Percentiles rank a stretch among this genome's conserved stretches.
These are phyloP conservation scores for Tauraco erythrolophus DNA, from an alignment of 2,113 vertebrate genomes.

Conservation along the genomic window DNA sequence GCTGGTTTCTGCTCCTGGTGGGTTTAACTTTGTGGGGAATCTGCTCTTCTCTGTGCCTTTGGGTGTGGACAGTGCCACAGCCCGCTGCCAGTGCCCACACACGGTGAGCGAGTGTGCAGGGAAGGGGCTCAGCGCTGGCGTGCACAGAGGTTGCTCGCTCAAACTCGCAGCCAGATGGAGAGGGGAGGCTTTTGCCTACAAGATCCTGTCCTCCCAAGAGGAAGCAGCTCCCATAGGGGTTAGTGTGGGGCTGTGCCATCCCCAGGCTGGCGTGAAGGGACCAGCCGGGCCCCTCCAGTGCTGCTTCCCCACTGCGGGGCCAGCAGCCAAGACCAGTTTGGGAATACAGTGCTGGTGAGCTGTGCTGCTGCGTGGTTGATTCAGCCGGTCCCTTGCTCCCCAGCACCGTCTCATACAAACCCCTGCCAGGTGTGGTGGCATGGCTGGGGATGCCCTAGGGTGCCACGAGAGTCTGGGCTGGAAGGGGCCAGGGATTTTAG, in stretches of 20 bases:
- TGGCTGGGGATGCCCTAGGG: no score
- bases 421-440: no score
- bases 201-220: background rate
- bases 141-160: background rate
- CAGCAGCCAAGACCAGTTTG: background rate
- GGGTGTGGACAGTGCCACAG: rapidly evolving
- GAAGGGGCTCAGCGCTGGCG: background rate
- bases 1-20: background rate
- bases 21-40: rapidly evolving
- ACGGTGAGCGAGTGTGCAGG: background rate
- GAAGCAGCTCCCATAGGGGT: background rate
- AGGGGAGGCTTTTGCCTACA: no score
- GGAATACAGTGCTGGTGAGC: background rate
- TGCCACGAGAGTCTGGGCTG: background rate
- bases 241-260: background rate
- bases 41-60: background rate
- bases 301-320: background rate
- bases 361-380: background rate
- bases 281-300: background rate
- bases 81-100: background rate
- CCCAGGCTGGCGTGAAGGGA: background rate
- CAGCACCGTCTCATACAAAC: no score
- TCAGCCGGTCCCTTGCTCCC: no score
- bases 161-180: background rate
- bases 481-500: background rate